Conservation (phyloP, 2,888 invertebrate species). For the Cacoxenus indagator region DNA sequence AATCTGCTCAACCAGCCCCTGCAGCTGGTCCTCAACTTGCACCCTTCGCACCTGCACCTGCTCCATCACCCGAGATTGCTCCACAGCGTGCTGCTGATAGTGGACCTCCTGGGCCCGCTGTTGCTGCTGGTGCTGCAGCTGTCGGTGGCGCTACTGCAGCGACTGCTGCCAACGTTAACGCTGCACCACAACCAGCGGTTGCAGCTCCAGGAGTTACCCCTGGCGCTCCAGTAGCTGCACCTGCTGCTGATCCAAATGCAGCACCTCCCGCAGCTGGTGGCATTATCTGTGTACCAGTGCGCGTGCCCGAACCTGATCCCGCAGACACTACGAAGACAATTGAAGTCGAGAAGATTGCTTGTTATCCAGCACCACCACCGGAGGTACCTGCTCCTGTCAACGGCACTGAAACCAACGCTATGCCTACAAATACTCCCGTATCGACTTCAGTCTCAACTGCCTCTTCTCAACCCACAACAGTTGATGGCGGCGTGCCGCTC, state of each 20-base stretch:
- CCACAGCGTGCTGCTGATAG: not conserved
- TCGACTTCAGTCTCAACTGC: conserved; percentile 13
- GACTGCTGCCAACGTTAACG: conserved; percentile 11
- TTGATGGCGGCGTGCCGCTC: conserved; percentile 28
- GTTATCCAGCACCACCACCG: conserved; percentile 65
- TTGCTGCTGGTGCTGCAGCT: conserved; percentile 19
- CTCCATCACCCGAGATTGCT: conserved; percentile 34
- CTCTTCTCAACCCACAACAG: conserved; percentile 4
- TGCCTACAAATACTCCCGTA: conserved; percentile 6
- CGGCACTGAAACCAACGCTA: conserved; percentile 28
- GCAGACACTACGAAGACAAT: conserved; percentile 64
- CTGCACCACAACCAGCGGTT: conserved; percentile 12
- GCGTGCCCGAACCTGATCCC: conserved; percentile 66
- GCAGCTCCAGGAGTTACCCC: not conserved
- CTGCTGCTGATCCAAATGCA: conserved; percentile 37
- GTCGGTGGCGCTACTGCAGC: not conserved
- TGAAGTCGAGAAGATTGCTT: conserved; percentile 65
- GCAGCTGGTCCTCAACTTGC: conserved; percentile 1
- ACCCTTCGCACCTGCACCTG: conserved; percentile 5
- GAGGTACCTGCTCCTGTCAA: conserved; percentile 39
- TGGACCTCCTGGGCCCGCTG: conserved; percentile 5
- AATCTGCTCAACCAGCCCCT: conserved; percentile 13
- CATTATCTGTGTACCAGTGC: conserved; percentile 65
- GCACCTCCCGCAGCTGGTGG: conserved; percentile 53
- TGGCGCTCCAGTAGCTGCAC: conserved; percentile 30